Evolutionary conservation across 2,888 invertebrate genomes (phyloP), one percentile per base, ranked within the genome.

Genomic region (Charanyca ferruginea): DNA sequence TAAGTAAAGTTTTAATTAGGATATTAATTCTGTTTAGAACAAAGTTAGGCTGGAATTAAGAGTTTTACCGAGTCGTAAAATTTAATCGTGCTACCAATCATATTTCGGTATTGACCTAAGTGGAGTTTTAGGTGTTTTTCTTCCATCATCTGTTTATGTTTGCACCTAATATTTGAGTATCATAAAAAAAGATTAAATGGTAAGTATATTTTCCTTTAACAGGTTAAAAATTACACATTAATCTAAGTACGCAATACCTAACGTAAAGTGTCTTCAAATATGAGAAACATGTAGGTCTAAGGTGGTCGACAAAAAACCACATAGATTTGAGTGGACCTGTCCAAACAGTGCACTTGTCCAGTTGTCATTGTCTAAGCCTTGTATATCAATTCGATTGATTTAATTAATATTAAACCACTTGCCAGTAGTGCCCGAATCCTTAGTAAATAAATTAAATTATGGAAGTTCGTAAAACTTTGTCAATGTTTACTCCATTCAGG

Each of bases 1-100:
- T 73, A 63, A 42, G 32, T 35, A 18, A 73, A 68, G 35, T 66
- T 68, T 53, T 53, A 53, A 68, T 73, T 42, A 42, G 25, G 16
- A 35, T 22, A 53, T 48, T 53, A 66, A 48, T 74, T 52, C n/a
- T 48, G 47, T 66, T 53, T 48, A 22, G 42, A 74, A 66, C 66
- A 53, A 42, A 66, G 67, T 68, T 66, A 22, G 7, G 9, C 9
- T 28, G 11, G 13, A 73, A 49, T 49, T 13, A 64, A 38, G 22
- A 58, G 49, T 44, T 16, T 22, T 44, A 38, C 25, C 5, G 11
- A 18, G 20, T 42, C 22, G 13, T n/a, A 52, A 32, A 73, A 52
- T 52, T 20, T 61, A 42, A 61, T 71, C 71, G 41, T 48, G 18
- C 62, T 42, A 22, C 22, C 32, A 72, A 42, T 62, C 61, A 41